Base-by-base conservation (phyloP, 2,797 vertebrate species). In the Florisuga fusca region DNA sequence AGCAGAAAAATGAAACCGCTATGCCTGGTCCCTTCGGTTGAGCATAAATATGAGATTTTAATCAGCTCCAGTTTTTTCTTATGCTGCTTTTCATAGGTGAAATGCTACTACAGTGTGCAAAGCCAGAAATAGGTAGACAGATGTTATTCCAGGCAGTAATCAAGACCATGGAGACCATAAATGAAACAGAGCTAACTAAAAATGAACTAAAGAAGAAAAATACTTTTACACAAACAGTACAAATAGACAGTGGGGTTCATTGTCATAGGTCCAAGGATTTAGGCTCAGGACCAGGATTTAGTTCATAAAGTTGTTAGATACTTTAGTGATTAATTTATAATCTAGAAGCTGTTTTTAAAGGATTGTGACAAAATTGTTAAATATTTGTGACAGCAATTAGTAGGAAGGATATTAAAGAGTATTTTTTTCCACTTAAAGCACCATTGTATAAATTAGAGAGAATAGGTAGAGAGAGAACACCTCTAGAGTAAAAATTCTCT, bases 401-500 rank as follows among this genome's bases (percentile, higher is more conserved):
- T 36, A 66, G 8, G 7, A 33, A 51, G 18, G 12, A 11, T 62
- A 67, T 50, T 26, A 59, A 66, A 67, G 12, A n/a, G 2, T 10
- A 5, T 20, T 46, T 80, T 80, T 89, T 74, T 31, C 5, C 55
- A 69, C 25, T 12, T 15, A 33, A 6, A 69, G 3, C 19, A 59
- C 13, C 38, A 41, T 51, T 0, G 0, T 38, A 12, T 77, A 53
- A 57, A 38, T 62, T 63, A 15, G 14, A 68, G 22, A 53, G 2
- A 48, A 54, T 12, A 41, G 3, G 3, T 29, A 55, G 16, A 69
- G 12, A 55, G 16, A 69, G 12, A 76, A 45, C 4, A 16, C 6
- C 9, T 31, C 8, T 4, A 0, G 0, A 11, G 22, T 26, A 14
- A 22, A 31, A 25, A 22, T 7, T 25, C 4, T 8, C 6, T 19